A percentile compares a stretch with the other conserved stretches of the same genome.
Conservation (phyloP, 2,113 vertebrate genomes). For the Cricetomys ansorgei region DNA sequence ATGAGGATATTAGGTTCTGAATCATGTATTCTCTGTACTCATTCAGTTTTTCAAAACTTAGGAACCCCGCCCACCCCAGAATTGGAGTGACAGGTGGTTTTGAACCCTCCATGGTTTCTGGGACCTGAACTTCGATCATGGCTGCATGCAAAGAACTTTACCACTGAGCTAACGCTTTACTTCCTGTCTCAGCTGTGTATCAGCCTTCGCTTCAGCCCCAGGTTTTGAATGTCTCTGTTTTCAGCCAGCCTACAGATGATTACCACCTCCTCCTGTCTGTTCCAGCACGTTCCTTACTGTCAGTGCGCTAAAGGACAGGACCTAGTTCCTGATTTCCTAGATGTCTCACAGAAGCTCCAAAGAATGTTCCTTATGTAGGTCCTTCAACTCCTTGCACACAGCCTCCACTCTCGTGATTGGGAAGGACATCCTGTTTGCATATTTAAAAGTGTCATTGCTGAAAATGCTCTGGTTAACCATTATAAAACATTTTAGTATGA, state of each 20-base stretch:
- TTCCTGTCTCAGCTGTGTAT: not conserved
- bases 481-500: slow-evolving; percentile 60
- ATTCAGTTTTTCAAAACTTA: not conserved
- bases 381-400: slow-evolving; percentile 31
- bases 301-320: not conserved
- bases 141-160: not conserved
- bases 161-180: no score
- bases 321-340: not conserved
- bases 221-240: no score
- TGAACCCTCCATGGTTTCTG: not conserved
- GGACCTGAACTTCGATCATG: not conserved
- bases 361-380: slow-evolving; percentile 47
- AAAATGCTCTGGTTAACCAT: not conserved
- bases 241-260: not conserved
- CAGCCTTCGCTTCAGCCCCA: no score
- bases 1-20: not conserved
- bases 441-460: slow-evolving; percentile 47
- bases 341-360: not conserved
- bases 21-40: not conserved
- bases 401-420: slow-evolving; percentile 42
- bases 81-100: no score
- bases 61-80: no score
- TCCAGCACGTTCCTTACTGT: not conserved
- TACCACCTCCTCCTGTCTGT: no score
- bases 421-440: slow-evolving; percentile 10